Evolutionary conservation across 2,888 invertebrate genomes (phyloP), one percentile per base, ranked within the genome.

Genomic region (Agrilus biguttatus): DNA sequence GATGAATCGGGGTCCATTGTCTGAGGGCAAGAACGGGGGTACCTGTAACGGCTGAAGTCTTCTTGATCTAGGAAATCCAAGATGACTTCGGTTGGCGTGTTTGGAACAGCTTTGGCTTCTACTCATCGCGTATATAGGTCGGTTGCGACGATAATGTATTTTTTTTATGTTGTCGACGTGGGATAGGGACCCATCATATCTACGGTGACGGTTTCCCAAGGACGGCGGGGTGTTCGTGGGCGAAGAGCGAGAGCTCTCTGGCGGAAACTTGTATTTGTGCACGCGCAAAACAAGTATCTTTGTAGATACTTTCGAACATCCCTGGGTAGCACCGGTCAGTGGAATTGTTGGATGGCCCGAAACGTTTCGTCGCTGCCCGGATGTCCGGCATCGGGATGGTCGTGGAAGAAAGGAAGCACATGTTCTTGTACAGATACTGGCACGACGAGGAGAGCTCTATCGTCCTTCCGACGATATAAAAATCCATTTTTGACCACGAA

Each of bases 51-150:
- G 5, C 19, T 28, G 41, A 47, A 50, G 8, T 48, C 44, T 8
- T 46, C 42, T 19, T 51, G 44, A 4, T 37, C 41, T 7, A 52
- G 33, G 5, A 39, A 32, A 1, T 21, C 8, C 2, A 47, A 36
- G 5, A 49, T 40, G 4, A 8, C 14, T 2, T n/a, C n/a, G 2
- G 48, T 34, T 2, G 43, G 39, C 8, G 48, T 33, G 4, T 34
- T 19, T 8, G 37, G 32, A 8, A 47, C 35, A 0, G 54, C 44
- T 36, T 47, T 51, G 1, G 52, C 54, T 36, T 54, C 54, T 1
- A 46, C 43, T 51, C 55, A 56, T 14, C 47, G 42, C 6, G 48
- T 49, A 33, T 48, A 55, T 1, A 53, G 8, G 23, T 54, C 52
- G 1, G 51, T 53, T 1, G 49, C 40, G 1, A 54, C 53, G 8